Percentiles rank a stretch among this genome's conserved stretches.
Evolutionary conservation across 2,888 invertebrate species (phyloP).

Genomic region (Antitype chi): DNA sequence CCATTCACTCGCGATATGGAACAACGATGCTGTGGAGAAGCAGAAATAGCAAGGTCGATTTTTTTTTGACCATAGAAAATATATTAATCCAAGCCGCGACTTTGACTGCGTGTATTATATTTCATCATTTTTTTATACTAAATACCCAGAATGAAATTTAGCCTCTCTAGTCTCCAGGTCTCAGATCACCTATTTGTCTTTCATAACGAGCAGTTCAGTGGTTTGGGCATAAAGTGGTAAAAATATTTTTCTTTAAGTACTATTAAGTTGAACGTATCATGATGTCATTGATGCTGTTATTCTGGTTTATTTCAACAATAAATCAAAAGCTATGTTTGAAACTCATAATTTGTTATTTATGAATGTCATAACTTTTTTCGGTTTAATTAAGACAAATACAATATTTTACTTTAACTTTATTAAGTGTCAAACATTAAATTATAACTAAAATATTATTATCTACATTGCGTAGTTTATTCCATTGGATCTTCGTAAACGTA

Average conservation of each 20-base stretch:
- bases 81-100: too few relatives aligned
- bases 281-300: not conserved
- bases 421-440: conserved; percentile 57
- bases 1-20: conserved; percentile 70
- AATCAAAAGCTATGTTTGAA: conserved; percentile 4
- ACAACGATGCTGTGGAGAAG: conserved; percentile 67
- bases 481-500: conserved; percentile 34
- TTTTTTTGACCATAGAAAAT: not conserved
- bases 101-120: too few relatives aligned
- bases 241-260: not conserved
- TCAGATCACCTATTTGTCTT: not conserved
- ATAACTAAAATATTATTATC: conserved; percentile 42
- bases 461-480: conserved; percentile 35
- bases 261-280: not conserved
- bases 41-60: not conserved
- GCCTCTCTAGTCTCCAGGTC: not conserved
- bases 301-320: conserved; percentile 16
- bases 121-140: too few relatives aligned
- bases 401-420: conserved; percentile 52
- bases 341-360: conserved; percentile 11
- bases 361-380: conserved; percentile 15
- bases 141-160: too few relatives aligned
- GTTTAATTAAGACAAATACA: conserved; percentile 52
- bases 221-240: not conserved
- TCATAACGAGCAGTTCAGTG: not conserved